phyloP scores from a whole-genome alignment of 1,140 invertebrate species.

The Tetragnatha versicolor region DNA sequence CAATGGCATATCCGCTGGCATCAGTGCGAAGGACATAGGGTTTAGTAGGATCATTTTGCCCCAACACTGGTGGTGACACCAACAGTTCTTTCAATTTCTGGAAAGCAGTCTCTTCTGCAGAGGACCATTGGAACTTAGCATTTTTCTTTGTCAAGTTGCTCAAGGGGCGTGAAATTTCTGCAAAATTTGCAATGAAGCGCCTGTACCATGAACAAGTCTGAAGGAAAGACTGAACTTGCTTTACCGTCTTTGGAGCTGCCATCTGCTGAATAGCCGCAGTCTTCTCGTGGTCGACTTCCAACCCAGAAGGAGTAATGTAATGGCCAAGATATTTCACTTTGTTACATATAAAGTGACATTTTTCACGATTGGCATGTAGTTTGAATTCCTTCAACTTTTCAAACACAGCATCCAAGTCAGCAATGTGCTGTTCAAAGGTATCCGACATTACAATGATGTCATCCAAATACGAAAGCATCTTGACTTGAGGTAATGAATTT shows the following conservation, averaged over 20 bases:
- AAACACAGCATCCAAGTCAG: conserved; percentile 29
- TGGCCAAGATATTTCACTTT: conserved; percentile 52
- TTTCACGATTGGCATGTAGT: conserved; percentile 36
- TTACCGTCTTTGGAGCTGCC: conserved; percentile 25
- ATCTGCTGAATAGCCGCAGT: conserved; percentile 6
- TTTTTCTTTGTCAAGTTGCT: conserved; percentile 20
- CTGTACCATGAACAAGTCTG: conserved; percentile 2
- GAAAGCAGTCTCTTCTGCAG: conserved; percentile 4
- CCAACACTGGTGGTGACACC: conserved; percentile 12
- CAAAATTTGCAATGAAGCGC: neutral
- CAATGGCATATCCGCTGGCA: conserved; percentile 51
- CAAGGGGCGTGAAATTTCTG: neutral
- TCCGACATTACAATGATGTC: conserved; percentile 61
- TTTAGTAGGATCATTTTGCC: neutral
- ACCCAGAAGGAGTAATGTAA: neutral
- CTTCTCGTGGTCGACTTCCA: conserved; percentile 25
- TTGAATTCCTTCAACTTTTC: neutral
- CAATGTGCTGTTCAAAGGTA: conserved; percentile 48
- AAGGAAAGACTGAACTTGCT: conserved; percentile 20
- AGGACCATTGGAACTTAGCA: conserved; percentile 27
- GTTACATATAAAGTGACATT: conserved; percentile 36
- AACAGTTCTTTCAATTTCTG: conserved; percentile 27
- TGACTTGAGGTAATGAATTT: conserved; percentile 7
- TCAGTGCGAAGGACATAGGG: conserved; percentile 19
- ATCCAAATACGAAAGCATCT: conserved; percentile 56